Conservation (phyloP, 2,113 vertebrate species). For the Oryzias melastigma region DNA sequence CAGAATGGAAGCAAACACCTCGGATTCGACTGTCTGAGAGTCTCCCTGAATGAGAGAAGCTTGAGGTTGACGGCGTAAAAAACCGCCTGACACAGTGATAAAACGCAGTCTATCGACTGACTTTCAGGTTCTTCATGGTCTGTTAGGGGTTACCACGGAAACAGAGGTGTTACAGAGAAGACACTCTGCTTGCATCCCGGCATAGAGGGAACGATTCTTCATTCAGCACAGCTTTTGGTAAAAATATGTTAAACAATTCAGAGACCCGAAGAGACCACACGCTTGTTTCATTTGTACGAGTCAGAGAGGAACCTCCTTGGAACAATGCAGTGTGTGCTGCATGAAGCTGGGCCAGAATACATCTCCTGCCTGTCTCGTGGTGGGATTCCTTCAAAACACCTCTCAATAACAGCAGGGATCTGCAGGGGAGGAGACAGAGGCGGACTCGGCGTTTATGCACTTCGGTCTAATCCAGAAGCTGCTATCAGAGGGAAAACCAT, state of each 20-base stretch:
- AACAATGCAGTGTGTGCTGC: slow-evolving; percentile 10
- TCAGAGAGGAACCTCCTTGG: slow-evolving; percentile 17
- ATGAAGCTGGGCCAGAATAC: slow-evolving; percentile 22
- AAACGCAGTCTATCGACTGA: slow-evolving; percentile 18
- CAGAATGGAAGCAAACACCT: slow-evolving; percentile 42
- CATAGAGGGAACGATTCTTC: slow-evolving; percentile 10
- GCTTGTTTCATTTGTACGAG: slow-evolving; percentile 13
- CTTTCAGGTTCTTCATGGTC: slow-evolving; percentile 42
- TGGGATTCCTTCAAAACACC: slow-evolving; percentile 27
- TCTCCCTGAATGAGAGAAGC: slow-evolving; percentile 26
- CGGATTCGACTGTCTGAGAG: slow-evolving; percentile 14
- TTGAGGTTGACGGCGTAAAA: slow-evolving; percentile 9
- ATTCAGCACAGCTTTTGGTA: not conserved
- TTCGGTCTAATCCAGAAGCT: not conserved
- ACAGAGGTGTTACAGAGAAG: slow-evolving; percentile 31
- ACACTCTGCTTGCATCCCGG: slow-evolving; percentile 19
- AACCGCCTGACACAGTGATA: slow-evolving; percentile 12
- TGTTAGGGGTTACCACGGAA: slow-evolving; percentile 46
- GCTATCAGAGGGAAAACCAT: not conserved
- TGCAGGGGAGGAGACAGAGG: slow-evolving; percentile 10
- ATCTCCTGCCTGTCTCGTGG: slow-evolving; percentile 31
- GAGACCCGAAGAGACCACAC: not conserved
- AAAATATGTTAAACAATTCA: not conserved
- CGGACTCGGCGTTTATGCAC: slow-evolving; percentile 13
- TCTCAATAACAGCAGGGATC: slow-evolving; percentile 25